Evolutionary conservation across 2,888 invertebrate genomes (phyloP).

Genomic region (Drosophila parthenogenetica): DNA sequence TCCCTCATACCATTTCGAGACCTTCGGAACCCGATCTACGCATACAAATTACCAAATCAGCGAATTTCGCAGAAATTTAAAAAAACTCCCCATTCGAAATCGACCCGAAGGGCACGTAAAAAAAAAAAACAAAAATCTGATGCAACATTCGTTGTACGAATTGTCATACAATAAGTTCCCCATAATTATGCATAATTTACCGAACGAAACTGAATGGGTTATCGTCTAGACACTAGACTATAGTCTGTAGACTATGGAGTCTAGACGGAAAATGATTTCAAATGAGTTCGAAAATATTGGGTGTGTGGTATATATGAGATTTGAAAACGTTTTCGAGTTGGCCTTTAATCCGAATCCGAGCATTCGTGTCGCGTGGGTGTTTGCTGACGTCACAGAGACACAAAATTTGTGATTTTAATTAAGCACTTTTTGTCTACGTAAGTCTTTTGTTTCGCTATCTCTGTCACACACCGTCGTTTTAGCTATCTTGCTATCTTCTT

Average conservation of each 20-base stretch:
- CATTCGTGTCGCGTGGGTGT: conserved; percentile 22
- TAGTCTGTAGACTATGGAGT: neutral
- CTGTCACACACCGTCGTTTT: neutral
- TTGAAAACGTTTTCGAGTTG: conserved; percentile 12
- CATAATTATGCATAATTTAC: conserved; percentile 36
- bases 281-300: conserved; percentile 2
- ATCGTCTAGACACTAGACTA: conserved; percentile 28
- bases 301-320: neutral
- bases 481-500: neutral
- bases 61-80: conserved; percentile 22
- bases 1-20: neutral
- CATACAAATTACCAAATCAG: conserved; percentile 29
- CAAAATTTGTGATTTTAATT: conserved; percentile 13
- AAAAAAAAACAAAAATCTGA: conserved; percentile 64
- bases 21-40: conserved; percentile 9
- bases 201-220: conserved; percentile 55
- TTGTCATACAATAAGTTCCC: conserved; percentile 50
- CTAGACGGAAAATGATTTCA: neutral
- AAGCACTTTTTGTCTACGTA: conserved; percentile 15
- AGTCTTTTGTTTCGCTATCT: conserved; percentile 9
- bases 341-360: conserved; percentile 24
- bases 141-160: conserved; percentile 70
- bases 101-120: conserved; percentile 57
- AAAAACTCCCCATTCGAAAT: conserved; percentile 6
- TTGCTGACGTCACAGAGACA: conserved; percentile 23